These are phyloP conservation scores for Heliopora coerulea DNA, from an alignment of 92 coral and sea anemone species.

Conservation along the genomic window DNA sequence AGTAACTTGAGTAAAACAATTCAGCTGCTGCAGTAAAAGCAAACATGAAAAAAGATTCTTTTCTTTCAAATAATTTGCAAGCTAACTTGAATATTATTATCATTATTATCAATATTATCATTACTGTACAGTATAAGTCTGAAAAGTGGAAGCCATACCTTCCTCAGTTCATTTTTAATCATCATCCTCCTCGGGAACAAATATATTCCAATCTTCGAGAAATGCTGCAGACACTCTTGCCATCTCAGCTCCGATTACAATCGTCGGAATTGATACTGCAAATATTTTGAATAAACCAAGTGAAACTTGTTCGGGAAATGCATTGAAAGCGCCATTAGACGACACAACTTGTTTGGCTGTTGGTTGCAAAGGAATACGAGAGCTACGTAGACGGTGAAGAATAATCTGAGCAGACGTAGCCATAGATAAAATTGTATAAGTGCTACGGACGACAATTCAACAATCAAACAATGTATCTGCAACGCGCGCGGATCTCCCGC, in stretches of 20 bases:
- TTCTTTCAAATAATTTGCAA: no score
- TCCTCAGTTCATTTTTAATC: constrained; percentile 57
- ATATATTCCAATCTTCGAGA: constrained; percentile 88
- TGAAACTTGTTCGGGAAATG: constrained; percentile 18
- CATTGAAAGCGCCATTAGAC: constrained; percentile 21
- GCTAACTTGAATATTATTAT: no score
- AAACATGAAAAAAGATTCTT: no score
- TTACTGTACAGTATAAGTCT: no score
- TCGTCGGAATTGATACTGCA: constrained; percentile 17
- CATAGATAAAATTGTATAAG: constrained; percentile 3
- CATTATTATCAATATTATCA: neutral
- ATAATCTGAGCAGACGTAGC: constrained; percentile 25
- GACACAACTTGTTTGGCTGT: constrained; percentile 41
- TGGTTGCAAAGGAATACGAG: constrained; percentile 33
- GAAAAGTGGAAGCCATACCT: no score
- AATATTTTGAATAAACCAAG: constrained; percentile 21
- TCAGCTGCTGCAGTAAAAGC: no score
- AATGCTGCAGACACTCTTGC: constrained; percentile 67
- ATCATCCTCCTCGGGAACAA: constrained; percentile 83
- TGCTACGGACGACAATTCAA: neutral
- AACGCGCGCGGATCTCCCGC: neutral
- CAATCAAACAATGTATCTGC: neutral
- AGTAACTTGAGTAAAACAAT: no score
- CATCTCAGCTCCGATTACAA: constrained; percentile 65
- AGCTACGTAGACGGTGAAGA: constrained; percentile 32